Base-by-base conservation (phyloP, 2,888 invertebrate species). In the Stenichneumon culpator region DNA sequence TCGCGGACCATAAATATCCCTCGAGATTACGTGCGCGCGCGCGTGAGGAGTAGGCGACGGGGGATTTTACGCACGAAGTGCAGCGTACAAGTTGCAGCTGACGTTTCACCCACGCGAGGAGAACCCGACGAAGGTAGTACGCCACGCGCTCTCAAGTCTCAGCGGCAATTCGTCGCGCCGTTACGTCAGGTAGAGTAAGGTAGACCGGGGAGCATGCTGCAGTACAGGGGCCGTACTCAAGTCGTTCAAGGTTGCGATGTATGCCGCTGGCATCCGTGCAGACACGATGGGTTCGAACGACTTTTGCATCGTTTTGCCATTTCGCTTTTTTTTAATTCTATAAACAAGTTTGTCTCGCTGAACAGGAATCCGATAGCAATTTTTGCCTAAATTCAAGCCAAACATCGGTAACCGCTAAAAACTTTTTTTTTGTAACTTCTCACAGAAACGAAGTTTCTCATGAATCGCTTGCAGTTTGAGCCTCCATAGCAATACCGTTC, bases 1-100 rank as follows among this genome's bases (percentile, higher is more conserved):
- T 25, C 81, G 81, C 69, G 75, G 79, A 63, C 68, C 47, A 65
- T 80, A 84, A 84, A 84, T 84, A 77, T 83, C 75, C 60, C 36
- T 25, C 57, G 65, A 79, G 75, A 80, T 83, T 72, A 79, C 79
- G 72, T 54, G 65, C 79, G 60, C 25, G 69, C 54, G 57, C 60
- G n/a, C 60, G 28, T n/a, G 47, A 16, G 44, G 50, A 69, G 50
- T 28, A 50, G 22, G 69, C 69, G 39, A 36, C 16, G 39, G 39
- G 39, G 50, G 28, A 44, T 39, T 68, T 75, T 78, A 78, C 78
- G 69, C 79, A 28, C 32, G 54, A 22, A 36, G 47, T 47, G 39
- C 39, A 52, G 57, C 63, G 63, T 32, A 57, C 74, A 69, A 57
- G 63, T 70, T 70, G 52, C 65, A 52, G 52, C 63, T 57, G 73